These are phyloP conservation scores for Lepidocyrtoides sp. DNA, from an alignment of 2,888 invertebrate species.

Conservation along the genomic window DNA sequence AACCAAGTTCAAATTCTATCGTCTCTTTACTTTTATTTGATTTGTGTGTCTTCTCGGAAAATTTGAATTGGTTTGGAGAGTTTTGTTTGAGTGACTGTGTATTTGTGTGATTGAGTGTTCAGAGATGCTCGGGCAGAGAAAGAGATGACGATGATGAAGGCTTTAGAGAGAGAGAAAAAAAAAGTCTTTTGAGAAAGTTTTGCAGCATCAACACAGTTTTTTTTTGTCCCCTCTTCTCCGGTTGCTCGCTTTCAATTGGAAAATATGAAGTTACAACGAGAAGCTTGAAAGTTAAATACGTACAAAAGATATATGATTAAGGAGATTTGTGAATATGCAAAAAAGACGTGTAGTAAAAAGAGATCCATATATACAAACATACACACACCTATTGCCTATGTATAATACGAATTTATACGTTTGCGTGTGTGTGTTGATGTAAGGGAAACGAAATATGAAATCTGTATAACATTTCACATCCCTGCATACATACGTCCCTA, in stretches of 20 bases:
- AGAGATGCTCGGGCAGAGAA: neutral
- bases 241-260: slow-evolving; percentile 29
- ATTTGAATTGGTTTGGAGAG: slow-evolving; percentile 54
- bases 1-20: slow-evolving; percentile 51
- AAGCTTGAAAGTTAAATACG: slow-evolving; percentile 39
- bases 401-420: too few relatives aligned
- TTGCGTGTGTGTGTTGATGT: too few relatives aligned
- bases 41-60: slow-evolving; percentile 56
- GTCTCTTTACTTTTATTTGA: slow-evolving; percentile 48
- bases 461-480: neutral
- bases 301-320: slow-evolving; percentile 44
- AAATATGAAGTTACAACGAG: slow-evolving; percentile 19
- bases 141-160: slow-evolving; percentile 25
- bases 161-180: neutral
- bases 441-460: neutral
- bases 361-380: neutral
- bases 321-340: slow-evolving; percentile 66
- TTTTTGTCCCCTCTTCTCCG: neutral
- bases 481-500: too few relatives aligned
- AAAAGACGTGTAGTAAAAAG: slow-evolving; percentile 11
- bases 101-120: slow-evolving; percentile 43
- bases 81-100: slow-evolving; percentile 40
- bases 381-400: too few relatives aligned
- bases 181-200: slow-evolving; percentile 51
- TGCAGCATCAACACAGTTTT: slow-evolving; percentile 30